Evolutionary conservation across 2,888 invertebrate species (phyloP).

Genomic region (Papilio gigon): DNA sequence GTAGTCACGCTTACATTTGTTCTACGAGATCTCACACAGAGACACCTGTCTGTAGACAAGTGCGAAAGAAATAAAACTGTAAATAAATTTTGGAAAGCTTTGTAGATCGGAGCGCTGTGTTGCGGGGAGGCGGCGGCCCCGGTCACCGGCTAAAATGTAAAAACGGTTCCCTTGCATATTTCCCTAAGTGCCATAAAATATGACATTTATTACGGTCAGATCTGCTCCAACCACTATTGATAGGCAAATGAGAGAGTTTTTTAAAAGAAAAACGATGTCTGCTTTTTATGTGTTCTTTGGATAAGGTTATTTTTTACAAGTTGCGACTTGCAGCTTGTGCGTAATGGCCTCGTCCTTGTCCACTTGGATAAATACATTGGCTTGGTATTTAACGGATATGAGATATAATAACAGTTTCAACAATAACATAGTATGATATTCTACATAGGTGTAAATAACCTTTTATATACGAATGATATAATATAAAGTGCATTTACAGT

Average conservation of each 20-base stretch:
- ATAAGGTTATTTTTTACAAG: constrained; percentile 75
- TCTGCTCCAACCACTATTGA: constrained; percentile 82
- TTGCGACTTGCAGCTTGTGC: constrained; percentile 65
- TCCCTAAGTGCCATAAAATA: constrained; percentile 81
- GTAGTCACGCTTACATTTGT: neutral
- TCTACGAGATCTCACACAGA: neutral
- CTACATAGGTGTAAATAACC: too few relatives aligned
- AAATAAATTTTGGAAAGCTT: constrained; percentile 68
- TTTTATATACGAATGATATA: too few relatives aligned
- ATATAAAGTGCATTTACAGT: too few relatives aligned
- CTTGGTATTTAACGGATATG: neutral
- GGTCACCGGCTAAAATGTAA: constrained; percentile 80
- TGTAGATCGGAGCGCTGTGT: constrained; percentile 69
- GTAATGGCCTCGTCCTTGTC: constrained; percentile 63
- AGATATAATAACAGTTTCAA: neutral
- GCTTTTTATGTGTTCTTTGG: constrained; percentile 81
- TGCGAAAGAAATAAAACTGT: constrained; percentile 43
- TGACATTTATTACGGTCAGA: constrained; percentile 83
- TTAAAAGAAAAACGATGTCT: constrained; percentile 83
- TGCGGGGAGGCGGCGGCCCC: constrained; percentile 62
- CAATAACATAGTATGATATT: neutral
- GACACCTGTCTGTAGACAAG: neutral
- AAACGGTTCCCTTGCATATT: constrained; percentile 82
- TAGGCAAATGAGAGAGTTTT: constrained; percentile 83
- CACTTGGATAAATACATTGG: constrained; percentile 31